Percentiles rank a stretch among this genome's conserved stretches.
Conservation (phyloP, 1,140 invertebrate species). For the Rhopalosiphum padi region DNA sequence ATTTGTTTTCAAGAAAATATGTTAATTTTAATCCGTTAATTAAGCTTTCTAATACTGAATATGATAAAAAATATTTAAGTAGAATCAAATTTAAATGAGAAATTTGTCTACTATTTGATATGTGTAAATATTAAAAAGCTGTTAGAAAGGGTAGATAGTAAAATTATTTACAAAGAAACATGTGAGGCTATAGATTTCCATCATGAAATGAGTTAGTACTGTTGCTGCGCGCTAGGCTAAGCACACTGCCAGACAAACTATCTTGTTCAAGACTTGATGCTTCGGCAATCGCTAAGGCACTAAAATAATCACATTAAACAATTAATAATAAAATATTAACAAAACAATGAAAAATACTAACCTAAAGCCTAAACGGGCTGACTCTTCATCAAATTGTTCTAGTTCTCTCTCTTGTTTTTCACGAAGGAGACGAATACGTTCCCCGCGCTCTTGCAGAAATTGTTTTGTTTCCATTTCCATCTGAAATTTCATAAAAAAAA, state of each 20-base stretch:
- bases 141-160: conserved; percentile 42
- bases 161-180: conserved; percentile 37
- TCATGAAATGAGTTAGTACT: conserved; percentile 87
- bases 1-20: conserved; percentile 40
- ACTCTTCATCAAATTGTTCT: conserved; percentile 94
- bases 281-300: conserved; percentile 87
- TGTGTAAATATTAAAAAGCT: conserved; percentile 57
- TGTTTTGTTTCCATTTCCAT: conserved; percentile 91
- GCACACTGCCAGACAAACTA: conserved; percentile 90
- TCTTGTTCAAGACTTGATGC: conserved; percentile 86
- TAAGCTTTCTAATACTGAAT: conserved; percentile 54
- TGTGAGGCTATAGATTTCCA: conserved; percentile 74
- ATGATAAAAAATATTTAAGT: conserved; percentile 52
- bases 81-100: conserved; percentile 50
- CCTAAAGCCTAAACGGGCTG: conserved; percentile 89
- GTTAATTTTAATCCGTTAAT: conserved; percentile 53
- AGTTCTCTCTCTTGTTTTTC: conserved; percentile 89
- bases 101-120: conserved; percentile 52
- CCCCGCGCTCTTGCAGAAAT: conserved; percentile 87
- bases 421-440: conserved; percentile 84
- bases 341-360: conserved; percentile 62
- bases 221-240: conserved; percentile 92
- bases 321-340: not conserved
- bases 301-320: conserved; percentile 66
- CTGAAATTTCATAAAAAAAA: conserved; percentile 64